These are phyloP conservation scores for Temnothorax ravouxi DNA, from an alignment of 2,888 invertebrate genomes.

Conservation along the genomic window DNA sequence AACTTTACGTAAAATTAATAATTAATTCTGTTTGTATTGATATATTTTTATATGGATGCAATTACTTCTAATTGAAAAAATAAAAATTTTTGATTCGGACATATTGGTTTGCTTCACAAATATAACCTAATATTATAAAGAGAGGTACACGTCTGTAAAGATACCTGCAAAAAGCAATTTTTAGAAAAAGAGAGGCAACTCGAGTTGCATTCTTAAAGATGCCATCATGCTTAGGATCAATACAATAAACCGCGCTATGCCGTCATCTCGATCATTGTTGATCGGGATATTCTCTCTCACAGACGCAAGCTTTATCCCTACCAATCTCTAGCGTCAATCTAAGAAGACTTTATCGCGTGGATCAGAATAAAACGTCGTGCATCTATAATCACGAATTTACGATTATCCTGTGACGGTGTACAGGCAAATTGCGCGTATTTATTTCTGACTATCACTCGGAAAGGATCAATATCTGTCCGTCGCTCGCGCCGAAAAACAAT, in stretches of 20 bases:
- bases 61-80: not conserved
- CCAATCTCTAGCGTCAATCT: slow-evolving; percentile 21
- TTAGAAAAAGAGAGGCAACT: not conserved
- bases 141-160: not conserved
- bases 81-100: not conserved
- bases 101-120: not conserved
- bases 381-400: slow-evolving; percentile 25
- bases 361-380: slow-evolving; percentile 23
- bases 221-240: not conserved
- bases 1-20: not conserved
- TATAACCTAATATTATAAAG: not conserved
- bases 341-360: slow-evolving; percentile 21
- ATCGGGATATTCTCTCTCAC: slow-evolving; percentile 6
- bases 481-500: slow-evolving; percentile 44
- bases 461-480: slow-evolving; percentile 13
- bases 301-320: slow-evolving; percentile 1
- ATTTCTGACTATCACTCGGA: slow-evolving; percentile 18
- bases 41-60: not conserved
- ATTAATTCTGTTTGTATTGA: not conserved
- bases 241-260: slow-evolving; percentile 2
- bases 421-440: slow-evolving; percentile 17
- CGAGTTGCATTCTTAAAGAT: not conserved
- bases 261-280: slow-evolving; percentile 4
- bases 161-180: not conserved
- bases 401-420: slow-evolving; percentile 1